Conservation (phyloP, 2,113 vertebrate species). For the Dromiciops gliroides region DNA sequence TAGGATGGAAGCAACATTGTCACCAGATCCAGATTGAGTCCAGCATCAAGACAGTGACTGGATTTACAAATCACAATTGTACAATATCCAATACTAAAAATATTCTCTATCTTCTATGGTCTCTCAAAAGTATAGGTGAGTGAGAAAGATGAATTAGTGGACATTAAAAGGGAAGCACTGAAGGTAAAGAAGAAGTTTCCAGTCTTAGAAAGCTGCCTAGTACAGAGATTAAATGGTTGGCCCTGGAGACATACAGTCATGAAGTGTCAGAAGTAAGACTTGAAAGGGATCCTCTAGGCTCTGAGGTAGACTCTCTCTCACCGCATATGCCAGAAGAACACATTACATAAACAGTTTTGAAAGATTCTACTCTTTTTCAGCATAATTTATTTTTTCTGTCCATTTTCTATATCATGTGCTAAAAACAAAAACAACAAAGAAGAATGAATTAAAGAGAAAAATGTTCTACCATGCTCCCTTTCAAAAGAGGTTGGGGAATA, state of each 20-base stretch:
- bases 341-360: slow-evolving; percentile 28
- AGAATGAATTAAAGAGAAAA: neutral
- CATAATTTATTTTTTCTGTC: neutral
- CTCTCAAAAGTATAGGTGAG: neutral
- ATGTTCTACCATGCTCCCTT: neutral
- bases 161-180: neutral
- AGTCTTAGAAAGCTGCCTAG: neutral
- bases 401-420: slow-evolving; percentile 20
- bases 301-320: neutral
- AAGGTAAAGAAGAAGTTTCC: neutral
- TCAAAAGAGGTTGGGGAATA: neutral
- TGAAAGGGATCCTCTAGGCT: neutral
- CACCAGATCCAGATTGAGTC: neutral
- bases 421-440: slow-evolving; percentile 9
- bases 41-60: neutral
- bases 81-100: neutral
- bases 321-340: neutral
- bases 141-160: neutral
- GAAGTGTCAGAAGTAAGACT: neutral
- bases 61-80: neutral
- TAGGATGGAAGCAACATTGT: neutral
- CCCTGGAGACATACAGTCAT: neutral
- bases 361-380: slow-evolving; percentile 13
- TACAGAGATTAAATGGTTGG: neutral
- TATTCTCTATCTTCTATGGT: neutral